Percentiles rank a stretch among this genome's conserved stretches.
Evolutionary conservation across 1,140 invertebrate species (phyloP).

Genomic region (Drosophila dunni): DNA sequence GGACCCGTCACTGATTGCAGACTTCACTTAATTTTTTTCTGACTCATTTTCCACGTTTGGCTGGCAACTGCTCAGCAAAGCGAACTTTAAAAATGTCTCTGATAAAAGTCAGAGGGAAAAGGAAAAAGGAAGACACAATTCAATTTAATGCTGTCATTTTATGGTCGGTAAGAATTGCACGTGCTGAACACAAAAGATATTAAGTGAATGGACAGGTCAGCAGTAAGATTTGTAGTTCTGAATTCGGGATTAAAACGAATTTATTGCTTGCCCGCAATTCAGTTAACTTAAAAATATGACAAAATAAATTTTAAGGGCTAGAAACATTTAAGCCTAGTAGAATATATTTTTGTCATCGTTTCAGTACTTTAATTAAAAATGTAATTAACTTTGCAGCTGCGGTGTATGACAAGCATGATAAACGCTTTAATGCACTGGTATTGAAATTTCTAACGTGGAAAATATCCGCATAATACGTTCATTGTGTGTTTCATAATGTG

Average conservation of each 20-base stretch:
- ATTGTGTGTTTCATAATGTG: slow-evolving; percentile 26
- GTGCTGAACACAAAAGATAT: slow-evolving; percentile 6
- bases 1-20: slow-evolving; percentile 40
- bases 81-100: slow-evolving; percentile 23
- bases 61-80: neutral
- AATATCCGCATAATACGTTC: slow-evolving; percentile 37
- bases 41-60: neutral
- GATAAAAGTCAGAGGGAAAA: neutral
- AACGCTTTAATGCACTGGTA: neutral
- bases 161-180: slow-evolving; percentile 33
- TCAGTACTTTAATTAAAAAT: no score
- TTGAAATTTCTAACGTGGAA: neutral
- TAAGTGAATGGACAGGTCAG: slow-evolving; percentile 24
- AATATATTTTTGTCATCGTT: neutral
- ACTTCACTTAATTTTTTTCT: slow-evolving; percentile 55
- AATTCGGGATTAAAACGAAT: neutral
- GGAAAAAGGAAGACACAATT: slow-evolving; percentile 51
- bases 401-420: neutral
- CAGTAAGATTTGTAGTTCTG: slow-evolving; percentile 8
- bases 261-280: neutral
- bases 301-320: no score
- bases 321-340: neutral
- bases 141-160: slow-evolving; percentile 60
- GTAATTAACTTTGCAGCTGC: neutral
- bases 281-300: neutral